Conservation (phyloP, 2,888 invertebrate species). For the Epinotia bilunana region DNA sequence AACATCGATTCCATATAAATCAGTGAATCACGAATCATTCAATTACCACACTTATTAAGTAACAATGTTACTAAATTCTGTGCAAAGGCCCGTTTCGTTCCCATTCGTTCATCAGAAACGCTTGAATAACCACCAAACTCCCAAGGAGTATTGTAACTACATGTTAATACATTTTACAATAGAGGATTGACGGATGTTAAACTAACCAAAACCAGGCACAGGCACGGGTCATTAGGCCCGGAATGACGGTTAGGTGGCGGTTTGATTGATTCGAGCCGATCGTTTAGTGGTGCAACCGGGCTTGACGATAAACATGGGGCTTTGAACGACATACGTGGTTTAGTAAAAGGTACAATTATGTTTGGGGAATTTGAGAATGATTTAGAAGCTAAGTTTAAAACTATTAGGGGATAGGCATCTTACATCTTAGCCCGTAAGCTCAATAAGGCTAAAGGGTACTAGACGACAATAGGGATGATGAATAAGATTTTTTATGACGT, state of each 20-base stretch:
- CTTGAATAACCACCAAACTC: not conserved
- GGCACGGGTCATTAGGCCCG: slow-evolving; percentile 47
- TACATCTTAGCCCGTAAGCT: too few relatives aligned
- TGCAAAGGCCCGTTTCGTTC: not conserved
- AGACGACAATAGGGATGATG: too few relatives aligned
- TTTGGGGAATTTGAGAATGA: not conserved
- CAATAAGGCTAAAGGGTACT: too few relatives aligned
- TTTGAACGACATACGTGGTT: not conserved
- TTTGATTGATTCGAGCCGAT: slow-evolving; percentile 53
- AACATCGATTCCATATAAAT: not conserved
- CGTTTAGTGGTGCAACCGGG: slow-evolving; percentile 51
- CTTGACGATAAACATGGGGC: slow-evolving; percentile 42
- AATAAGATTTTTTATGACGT: too few relatives aligned
- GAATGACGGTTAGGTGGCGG: slow-evolving; percentile 48
- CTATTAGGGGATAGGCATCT: too few relatives aligned
- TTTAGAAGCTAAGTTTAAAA: too few relatives aligned
- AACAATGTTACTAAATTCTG: slow-evolving; percentile 12
- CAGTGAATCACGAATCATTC: slow-evolving; percentile 2
- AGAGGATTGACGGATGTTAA: slow-evolving; percentile 30
- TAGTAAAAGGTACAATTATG: not conserved
- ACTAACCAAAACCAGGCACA: slow-evolving; percentile 49
- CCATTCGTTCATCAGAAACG: not conserved
- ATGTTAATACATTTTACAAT: not conserved
- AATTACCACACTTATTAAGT: slow-evolving; percentile 1
- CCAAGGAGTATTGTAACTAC: not conserved